Base-by-base conservation (phyloP, 2,797 vertebrate species). In the Crax fasciolata region DNA sequence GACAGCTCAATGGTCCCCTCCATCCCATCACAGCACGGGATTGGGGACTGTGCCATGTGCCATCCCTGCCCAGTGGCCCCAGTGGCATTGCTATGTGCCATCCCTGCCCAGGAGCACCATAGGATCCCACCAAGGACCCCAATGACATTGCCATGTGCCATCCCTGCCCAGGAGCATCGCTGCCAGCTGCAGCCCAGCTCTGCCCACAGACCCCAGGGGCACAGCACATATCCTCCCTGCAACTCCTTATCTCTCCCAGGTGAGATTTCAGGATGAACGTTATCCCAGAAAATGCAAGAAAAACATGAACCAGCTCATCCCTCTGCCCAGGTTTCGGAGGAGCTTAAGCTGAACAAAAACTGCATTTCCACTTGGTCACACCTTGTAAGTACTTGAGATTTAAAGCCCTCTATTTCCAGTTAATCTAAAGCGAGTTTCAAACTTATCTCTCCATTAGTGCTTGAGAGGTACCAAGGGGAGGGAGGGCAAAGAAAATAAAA, bases 321-420 rank as follows among this genome's bases (percentile, higher is more conserved):
- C n/a, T 94, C 89, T 84, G 80, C 89, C 85, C 93, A 77, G 83
- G 80, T 96, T 96, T 90, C 0, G 5, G 63, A 91, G 89, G 61
- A 93, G 96, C 94, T 96, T 97, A 97, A 89, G 84, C 80, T 19
- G 80, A 96, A 96, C 91, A 96, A 96, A 96, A 95, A 94, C 95
- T 93, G 83, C 77, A 93, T 96, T 97, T 97, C 94, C 84, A 94
- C 90, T 96, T 96, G 94, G 95, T 97, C 96, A 97, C 94, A 96
- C 96, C 95, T 96, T 95, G 96, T 96, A 97, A 96, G 67, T 87
- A 93, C 83, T 96, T 93, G 77, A 96, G 94, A 96, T 95, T 93
- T 96, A 97, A 94, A 95, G 19, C 77, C 80, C 93, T 94, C 83
- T 88, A 96, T 96, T 97, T 95, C 93, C 65, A 74, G 80, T 93